These are phyloP conservation scores for human (Homo sapiens) DNA, from an alignment of 2,113 vertebrate species.

Conservation along the genomic window GRCh38 chr11:61705001-61705500, in stretches of 20 bases:
- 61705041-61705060: background rate
- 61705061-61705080: too few species aligned
- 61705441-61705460: background rate
- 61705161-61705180: fast-evolving
- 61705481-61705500: fast-evolving
- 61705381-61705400: background rate
- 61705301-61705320: background rate
- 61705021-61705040: background rate
- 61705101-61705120: fast-evolving
- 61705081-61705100: too few species aligned
- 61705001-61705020: background rate
- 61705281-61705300: background rate
- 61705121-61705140: background rate
- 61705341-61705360: background rate
- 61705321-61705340: fast-evolving
- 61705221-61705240: background rate
- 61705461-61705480: fast-evolving
- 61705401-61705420: background rate
- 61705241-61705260: too few species aligned
- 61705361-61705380: background rate
- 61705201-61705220: fast-evolving
- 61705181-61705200: fast-evolving
- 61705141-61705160: background rate
- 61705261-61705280: background rate
- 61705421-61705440: fast-evolving